Evolutionary conservation across 2,797 vertebrate genomes (phyloP), one percentile per base, ranked within the genome.

Genomic region (Protonibea diacanthus): DNA sequence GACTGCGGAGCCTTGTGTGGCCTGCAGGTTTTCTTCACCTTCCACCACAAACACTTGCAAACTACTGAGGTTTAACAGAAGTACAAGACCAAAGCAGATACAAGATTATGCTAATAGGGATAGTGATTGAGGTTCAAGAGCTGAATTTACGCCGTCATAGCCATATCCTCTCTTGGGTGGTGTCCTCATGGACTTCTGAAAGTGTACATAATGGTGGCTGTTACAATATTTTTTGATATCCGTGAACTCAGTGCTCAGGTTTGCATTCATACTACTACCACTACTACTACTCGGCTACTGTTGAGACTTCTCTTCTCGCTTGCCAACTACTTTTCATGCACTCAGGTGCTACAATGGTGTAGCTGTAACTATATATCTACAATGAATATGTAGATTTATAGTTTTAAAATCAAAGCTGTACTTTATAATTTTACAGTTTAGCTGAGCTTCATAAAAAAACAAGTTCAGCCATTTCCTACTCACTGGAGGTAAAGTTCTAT

Each of bases 21-120:
- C 15, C 14, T 40, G 60, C 23, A 77, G 45, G 51, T 66, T 60
- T 71, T 63, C 25, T 2, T 60, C 64, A 15, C 38, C 40, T 11
- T 52, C n/a, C 1, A 27, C 12, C 51, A 63, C 62, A 49, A 69
- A 60, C 15, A 66, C 42, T 33, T 13, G 51, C 1, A 25, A 55
- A 45, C 44, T 57, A 44, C 15, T n/a, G 6, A 47, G 13, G 40
- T 20, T 55, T 38, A 15, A 65, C 13, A 40, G 17, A 68, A 40
- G 15, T 2, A 49, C 8, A 59, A 56, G 20, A 49, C 5, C 25
- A 51, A 57, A 21, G 25, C 15, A 33, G 6, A 33, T 3, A 15
- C 1, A 64, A 27, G 5, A 53, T 29, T 38, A 53, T 57, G 0
- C 12, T 20, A 14, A 59, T 0, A 52, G 11, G n/a, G 57, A 51